phyloP scores from a whole-genome alignment of 2,113 vertebrate species.

The Sterna hirundo region DNA sequence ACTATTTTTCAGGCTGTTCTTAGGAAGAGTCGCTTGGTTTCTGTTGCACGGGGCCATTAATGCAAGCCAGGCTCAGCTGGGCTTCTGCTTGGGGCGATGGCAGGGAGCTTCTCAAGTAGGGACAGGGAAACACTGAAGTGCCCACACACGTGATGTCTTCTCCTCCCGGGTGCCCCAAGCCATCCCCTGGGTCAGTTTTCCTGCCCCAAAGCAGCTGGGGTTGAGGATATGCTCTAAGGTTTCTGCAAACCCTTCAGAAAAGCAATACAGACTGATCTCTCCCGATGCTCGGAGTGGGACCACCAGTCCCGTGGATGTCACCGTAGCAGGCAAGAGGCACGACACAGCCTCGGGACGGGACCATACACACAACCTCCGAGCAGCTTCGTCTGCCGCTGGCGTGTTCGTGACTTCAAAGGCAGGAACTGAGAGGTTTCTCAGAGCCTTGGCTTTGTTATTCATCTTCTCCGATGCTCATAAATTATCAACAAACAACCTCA shows the following conservation, averaged over 20 bases:
- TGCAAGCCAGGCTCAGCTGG: not conserved
- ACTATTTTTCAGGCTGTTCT: not conserved
- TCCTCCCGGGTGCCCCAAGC: not conserved
- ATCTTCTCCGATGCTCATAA: slow-evolving; percentile 60
- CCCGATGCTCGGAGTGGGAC: not conserved
- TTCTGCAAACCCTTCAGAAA: not conserved
- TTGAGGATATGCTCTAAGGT: not conserved
- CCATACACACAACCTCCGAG: rapidly evolving
- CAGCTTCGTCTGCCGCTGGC: not conserved
- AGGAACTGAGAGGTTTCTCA: slow-evolving; percentile 27
- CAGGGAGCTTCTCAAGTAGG: not conserved
- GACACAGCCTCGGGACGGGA: not conserved
- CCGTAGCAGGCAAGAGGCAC: not conserved
- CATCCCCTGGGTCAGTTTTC: not conserved
- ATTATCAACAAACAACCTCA: slow-evolving; percentile 68
- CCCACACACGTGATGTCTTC: too few relatives aligned
- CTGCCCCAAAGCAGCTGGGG: not conserved
- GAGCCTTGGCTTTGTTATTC: slow-evolving; percentile 52
- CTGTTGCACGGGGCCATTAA: not conserved
- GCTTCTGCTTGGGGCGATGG: not conserved
- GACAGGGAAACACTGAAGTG: not conserved
- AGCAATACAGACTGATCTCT: not conserved
- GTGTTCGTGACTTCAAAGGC: slow-evolving; percentile 52
- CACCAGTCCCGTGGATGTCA: not conserved
- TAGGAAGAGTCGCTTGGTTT: rapidly evolving